Percentiles rank a stretch among this genome's conserved stretches.
These are phyloP conservation scores for Cyprinus carpio DNA, from an alignment of 2,113 vertebrate species.

Conservation along the genomic window DNA sequence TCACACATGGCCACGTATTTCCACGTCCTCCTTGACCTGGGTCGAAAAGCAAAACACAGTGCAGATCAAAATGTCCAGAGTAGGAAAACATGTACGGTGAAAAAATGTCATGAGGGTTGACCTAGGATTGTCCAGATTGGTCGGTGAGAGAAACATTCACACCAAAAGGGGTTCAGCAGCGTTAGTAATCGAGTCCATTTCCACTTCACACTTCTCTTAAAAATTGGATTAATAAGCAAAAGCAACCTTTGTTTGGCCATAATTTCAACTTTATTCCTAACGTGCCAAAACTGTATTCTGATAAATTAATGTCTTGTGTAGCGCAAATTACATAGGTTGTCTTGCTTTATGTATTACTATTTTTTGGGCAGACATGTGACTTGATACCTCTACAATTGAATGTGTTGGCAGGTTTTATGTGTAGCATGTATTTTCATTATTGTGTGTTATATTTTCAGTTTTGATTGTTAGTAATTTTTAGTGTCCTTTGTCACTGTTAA, in stretches of 20 bases:
- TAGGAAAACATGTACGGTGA: not conserved
- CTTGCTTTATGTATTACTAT: not conserved
- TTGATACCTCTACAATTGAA: not conserved
- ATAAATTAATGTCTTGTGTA: not conserved
- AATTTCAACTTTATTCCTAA: not conserved
- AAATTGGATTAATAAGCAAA: no score
- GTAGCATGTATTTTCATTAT: no score
- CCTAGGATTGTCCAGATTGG: not conserved
- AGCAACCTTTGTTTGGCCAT: no score
- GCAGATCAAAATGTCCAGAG: not conserved
- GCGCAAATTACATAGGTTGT: not conserved
- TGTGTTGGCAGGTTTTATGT: no score
- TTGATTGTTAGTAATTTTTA: no score
- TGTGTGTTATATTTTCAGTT: no score
- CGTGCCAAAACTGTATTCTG: not conserved
- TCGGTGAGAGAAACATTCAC: not conserved
- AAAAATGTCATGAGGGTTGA: not conserved
- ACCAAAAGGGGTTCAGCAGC: not conserved
- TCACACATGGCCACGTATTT: slow-evolving; percentile 60
- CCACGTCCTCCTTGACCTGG: slow-evolving; percentile 63
- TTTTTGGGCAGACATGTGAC: not conserved
- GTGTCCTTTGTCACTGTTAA: no score
- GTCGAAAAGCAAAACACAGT: slow-evolving; percentile 65
- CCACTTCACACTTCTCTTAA: not conserved
- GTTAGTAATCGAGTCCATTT: not conserved